A percentile compares a stretch with the other conserved stretches of the same genome.
Conservation (phyloP, 2,888 invertebrate genomes). For the Caenorhabditis sp. region DNA sequence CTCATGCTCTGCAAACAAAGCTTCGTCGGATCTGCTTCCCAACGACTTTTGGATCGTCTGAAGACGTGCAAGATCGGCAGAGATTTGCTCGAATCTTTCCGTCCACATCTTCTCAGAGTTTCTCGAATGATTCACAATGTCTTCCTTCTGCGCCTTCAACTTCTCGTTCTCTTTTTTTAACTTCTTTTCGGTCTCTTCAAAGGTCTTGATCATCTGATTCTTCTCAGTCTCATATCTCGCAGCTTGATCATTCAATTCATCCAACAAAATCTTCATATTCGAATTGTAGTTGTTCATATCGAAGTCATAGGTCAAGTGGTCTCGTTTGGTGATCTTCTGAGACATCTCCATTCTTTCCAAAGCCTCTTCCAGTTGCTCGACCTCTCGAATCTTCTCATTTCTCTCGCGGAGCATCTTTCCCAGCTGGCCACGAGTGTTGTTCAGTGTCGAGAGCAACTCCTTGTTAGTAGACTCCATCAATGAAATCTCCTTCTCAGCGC, state of each 20-base stretch:
- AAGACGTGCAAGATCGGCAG: constrained; percentile 2
- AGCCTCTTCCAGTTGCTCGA: constrained; percentile 6
- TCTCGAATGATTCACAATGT: constrained; percentile 41
- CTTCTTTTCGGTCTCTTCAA: constrained; percentile 10
- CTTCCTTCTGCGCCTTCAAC: constrained; percentile 43
- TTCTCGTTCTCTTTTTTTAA: constrained; percentile 33
- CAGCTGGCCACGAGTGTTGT: constrained; percentile 16
- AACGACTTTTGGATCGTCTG: neutral
- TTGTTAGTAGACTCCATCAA: constrained; percentile 38
- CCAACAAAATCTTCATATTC: constrained; percentile 3
- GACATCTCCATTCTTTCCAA: constrained; percentile 18
- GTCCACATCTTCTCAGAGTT: constrained; percentile 29
- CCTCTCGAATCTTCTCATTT: constrained; percentile 23
- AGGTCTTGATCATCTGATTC: neutral
- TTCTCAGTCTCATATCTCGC: constrained; percentile 7
- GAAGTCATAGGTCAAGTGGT: constrained; percentile 4
- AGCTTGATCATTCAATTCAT: constrained; percentile 21
- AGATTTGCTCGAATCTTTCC: constrained; percentile 1
- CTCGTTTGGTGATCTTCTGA: neutral
- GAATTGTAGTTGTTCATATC: neutral
- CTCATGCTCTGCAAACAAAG: neutral
- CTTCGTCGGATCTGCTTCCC: neutral
- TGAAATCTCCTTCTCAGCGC: constrained; percentile 17
- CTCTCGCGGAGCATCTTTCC: constrained; percentile 25
- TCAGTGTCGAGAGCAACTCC: constrained; percentile 6